Percentiles rank a stretch among this genome's conserved stretches.
Conservation (phyloP, 2,113 vertebrate species). For the Perognathus longimembris region DNA sequence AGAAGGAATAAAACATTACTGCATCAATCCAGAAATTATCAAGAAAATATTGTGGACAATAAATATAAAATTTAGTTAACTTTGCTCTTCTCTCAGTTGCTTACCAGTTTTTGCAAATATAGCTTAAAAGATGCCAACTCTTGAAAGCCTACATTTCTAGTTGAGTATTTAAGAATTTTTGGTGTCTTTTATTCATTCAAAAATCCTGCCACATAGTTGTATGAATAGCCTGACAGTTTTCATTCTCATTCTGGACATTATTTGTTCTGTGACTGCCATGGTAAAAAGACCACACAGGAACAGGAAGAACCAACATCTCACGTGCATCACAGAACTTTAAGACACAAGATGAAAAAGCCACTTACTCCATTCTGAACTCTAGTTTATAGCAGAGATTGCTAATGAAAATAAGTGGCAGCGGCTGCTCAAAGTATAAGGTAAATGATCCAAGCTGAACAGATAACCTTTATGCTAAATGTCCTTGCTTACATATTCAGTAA, state of each 20-base stretch:
- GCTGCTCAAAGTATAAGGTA: slow-evolving; percentile 84
- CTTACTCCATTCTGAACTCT: slow-evolving; percentile 85
- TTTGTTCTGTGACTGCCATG: slow-evolving; percentile 78
- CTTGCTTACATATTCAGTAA: slow-evolving; percentile 42
- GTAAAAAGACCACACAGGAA: slow-evolving; percentile 85
- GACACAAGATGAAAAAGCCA: slow-evolving; percentile 85
- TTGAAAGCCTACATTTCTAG: too few species aligned
- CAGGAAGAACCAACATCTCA: slow-evolving; percentile 86
- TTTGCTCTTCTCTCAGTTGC: slow-evolving; percentile 79
- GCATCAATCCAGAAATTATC: too few species aligned
- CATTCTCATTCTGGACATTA: slow-evolving; percentile 77
- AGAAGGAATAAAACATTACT: too few species aligned
- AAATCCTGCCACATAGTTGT: slow-evolving; percentile 56
- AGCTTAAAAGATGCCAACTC: slow-evolving; percentile 78
- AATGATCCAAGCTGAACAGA: slow-evolving; percentile 87
- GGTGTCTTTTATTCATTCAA: too few species aligned
- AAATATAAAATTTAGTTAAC: slow-evolving; percentile 61
- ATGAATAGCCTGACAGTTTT: slow-evolving; percentile 71
- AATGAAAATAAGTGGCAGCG: slow-evolving; percentile 84
- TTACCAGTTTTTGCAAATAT: slow-evolving; percentile 78
- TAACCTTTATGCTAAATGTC: slow-evolving; percentile 51
- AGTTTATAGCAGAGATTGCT: slow-evolving; percentile 82
- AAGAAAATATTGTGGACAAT: too few species aligned
- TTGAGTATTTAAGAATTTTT: too few species aligned
- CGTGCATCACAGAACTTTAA: slow-evolving; percentile 88